Evolutionary conservation across 2,888 invertebrate genomes (phyloP).

Genomic region (Aspidiotus destructor): DNA sequence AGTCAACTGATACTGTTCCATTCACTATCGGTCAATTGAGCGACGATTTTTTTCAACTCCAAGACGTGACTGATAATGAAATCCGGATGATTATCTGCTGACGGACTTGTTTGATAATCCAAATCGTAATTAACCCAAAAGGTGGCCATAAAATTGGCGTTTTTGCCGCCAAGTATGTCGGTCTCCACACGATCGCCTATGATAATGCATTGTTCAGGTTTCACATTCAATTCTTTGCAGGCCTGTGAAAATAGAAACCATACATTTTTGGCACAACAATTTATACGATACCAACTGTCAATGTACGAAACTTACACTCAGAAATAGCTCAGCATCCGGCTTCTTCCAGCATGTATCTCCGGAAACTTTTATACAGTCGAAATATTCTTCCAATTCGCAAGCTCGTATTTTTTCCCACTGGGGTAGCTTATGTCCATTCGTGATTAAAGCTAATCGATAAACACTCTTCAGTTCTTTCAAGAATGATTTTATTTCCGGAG

Average conservation of each 20-base stretch:
- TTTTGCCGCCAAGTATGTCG: slow-evolving; percentile 71
- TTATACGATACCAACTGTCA: not conserved
- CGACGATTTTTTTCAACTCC: slow-evolving; percentile 20
- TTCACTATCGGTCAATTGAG: slow-evolving; percentile 10
- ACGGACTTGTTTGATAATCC: slow-evolving; percentile 23
- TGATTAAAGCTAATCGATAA: slow-evolving; percentile 69
- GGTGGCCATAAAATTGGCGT: slow-evolving; percentile 45
- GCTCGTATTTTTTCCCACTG: slow-evolving; percentile 81
- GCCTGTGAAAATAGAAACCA: slow-evolving; percentile 47
- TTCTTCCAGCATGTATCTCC: slow-evolving; percentile 81
- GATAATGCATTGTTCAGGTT: slow-evolving; percentile 69
- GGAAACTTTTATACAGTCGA: slow-evolving; percentile 70
- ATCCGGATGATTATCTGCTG: slow-evolving; percentile 25
- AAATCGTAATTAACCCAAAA: slow-evolving; percentile 17
- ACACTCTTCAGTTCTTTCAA: slow-evolving; percentile 59
- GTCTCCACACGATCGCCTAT: slow-evolving; percentile 81
- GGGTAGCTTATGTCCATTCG: slow-evolving; percentile 74
- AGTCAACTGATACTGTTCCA: slow-evolving; percentile 18
- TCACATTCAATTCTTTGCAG: slow-evolving; percentile 62
- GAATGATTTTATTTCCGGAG: slow-evolving; percentile 58
- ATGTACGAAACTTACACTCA: slow-evolving; percentile 39
- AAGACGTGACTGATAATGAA: slow-evolving; percentile 17
- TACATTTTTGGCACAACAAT: no score
- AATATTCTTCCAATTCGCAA: slow-evolving; percentile 58
- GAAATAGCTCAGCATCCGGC: slow-evolving; percentile 70